Evolutionary conservation across 1,140 invertebrate species (phyloP), one percentile per base, ranked within the genome.

Genomic region (Drosophila athabasca): DNA sequence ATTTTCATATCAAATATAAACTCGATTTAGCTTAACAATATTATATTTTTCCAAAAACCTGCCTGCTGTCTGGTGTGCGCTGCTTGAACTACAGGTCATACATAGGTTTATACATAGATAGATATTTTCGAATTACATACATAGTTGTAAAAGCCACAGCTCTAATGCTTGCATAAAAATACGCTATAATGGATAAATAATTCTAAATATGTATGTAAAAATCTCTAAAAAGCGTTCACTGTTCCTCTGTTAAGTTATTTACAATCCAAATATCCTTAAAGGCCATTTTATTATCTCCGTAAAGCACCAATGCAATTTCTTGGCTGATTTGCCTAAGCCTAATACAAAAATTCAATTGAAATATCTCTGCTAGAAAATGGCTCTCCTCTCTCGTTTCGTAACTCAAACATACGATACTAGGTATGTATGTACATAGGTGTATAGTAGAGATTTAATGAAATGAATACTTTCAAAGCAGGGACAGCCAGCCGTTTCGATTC

Each of bases 271-370:
- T 73, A 72, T 84, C 81, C 77, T 81, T 81, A 62, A 44, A 87
- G 69, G 84, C 65, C 67, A 74, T 62, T 73, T 77, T 85, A 82
- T 87, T 82, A 79, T 88, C 67, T 76, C 46, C 41, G 65, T 76
- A 89, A 88, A 88, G 83, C 83, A 88, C 83, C 84, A 88, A 89
- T 88, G 70, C 54, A 50, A 68, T 73, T 64, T 68, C 78, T 74
- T 88, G 78, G 79, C 84, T 76, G 71, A 68, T 83, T 89, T 62
- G 72, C 83, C 79, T 83, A 89, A 76, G 79, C 84, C 53, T 82
- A 82, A 66, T 61, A 70, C 55, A 76, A 76, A 76, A 76, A 44
- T 62, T 57, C n/a, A 60, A 52, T 22, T 35, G 6, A 13, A 39
- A 53, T 61, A 39, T 45, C 22, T 50, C 46, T 55, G 51, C 61